Base-by-base conservation (phyloP, 2,113 vertebrate species). In the Caloenas nicobarica region DNA sequence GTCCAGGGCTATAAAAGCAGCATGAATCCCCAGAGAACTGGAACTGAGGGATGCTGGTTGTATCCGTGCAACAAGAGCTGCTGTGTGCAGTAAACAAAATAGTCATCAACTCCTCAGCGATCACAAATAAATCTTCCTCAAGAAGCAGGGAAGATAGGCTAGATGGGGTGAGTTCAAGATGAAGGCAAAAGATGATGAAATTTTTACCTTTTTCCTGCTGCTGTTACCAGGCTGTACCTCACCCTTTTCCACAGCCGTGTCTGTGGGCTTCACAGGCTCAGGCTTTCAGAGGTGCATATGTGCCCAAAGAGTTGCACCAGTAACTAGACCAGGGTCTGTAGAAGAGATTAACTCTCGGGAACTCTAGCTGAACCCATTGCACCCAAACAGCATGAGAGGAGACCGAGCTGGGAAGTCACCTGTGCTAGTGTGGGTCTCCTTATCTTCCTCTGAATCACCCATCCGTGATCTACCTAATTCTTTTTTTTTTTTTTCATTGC, bases 401-500 rank as follows among this genome's bases (percentile, higher is more conserved):
- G 11, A 62, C 10, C 0, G 0, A 70, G 8, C 18, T 71, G 57
- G 25, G 36, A 85, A 85, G 44, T 26, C 15, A 34, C 3, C 3
- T 60, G 14, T 51, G 46, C 13, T 1, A 1, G 4, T 48, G 48
- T 36, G 16, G 3, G 14, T 56, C 22, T 57, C 28, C 64, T 66
- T 50, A 51, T 66, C 16, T 38, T 80, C 34, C 13, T 46, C 56
- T 46, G 36, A 70, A 71, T 25, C 29, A 71, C 11, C 3, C 38
- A 29, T 58, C 31, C 0, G 0, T 80, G 10, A 9, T 70, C 50
- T 73, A n/a, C 33, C 34, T 29, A 53, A 50, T 31, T 4, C 14
- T 62, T 7, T 22, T 46, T 21, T 31, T 64, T 68, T 28, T 16
- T 31, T 64, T 68, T 28, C 21, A 23, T 40, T 87, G 51, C 36